These are phyloP conservation scores for Monomorium pharaonis DNA, from an alignment of 1,140 invertebrate species.

Conservation along the genomic window DNA sequence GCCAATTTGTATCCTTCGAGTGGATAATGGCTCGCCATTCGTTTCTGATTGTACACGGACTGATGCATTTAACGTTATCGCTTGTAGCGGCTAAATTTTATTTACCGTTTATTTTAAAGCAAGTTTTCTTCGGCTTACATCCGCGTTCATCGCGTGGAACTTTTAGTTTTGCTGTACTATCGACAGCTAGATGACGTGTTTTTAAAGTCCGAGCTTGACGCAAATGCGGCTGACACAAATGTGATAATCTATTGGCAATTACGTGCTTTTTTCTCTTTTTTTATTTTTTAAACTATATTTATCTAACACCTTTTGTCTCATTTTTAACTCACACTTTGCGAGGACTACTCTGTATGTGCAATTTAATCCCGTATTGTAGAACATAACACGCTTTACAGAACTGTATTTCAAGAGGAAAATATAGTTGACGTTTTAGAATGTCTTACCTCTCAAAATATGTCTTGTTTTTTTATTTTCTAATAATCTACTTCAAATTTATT, in stretches of 20 bases:
- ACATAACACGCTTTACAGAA: not conserved
- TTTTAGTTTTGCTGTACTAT: not conserved
- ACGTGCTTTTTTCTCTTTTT: not conserved
- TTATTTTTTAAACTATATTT: not conserved
- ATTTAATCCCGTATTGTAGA: not conserved
- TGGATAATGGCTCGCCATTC: conserved; percentile 28
- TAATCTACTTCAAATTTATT: not conserved
- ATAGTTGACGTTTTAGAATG: not conserved
- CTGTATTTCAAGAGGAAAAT: not conserved
- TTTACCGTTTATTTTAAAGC: not conserved
- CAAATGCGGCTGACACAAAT: not conserved
- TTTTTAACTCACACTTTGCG: not conserved
- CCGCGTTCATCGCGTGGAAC: not conserved
- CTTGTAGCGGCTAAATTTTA: conserved; percentile 9
- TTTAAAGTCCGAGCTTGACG: not conserved
- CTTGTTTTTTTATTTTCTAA: not conserved
- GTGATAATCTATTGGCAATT: not conserved
- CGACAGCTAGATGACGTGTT: not conserved
- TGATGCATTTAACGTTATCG: conserved; percentile 3
- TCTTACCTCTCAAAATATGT: not conserved
- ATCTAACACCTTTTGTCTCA: not conserved
- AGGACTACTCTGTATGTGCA: not conserved
- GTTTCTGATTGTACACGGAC: conserved; percentile 47
- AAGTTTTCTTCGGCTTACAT: not conserved
- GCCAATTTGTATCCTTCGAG: conserved; percentile 47